Conservation (phyloP, 2,797 vertebrate genomes). For the Siniperca undulata region DNA sequence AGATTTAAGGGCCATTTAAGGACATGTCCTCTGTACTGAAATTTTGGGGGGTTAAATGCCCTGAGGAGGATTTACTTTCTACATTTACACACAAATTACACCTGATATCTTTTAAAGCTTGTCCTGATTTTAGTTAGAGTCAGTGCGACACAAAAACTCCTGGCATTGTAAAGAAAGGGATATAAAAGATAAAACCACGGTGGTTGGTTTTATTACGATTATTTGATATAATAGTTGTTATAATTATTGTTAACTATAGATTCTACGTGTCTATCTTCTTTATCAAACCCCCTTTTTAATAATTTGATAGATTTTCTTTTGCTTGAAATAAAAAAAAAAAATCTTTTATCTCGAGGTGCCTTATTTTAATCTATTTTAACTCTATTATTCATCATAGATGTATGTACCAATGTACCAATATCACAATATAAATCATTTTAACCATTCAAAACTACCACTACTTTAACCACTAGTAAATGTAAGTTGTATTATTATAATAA, state of each 20-base stretch:
- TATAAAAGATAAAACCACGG: too few relatives aligned
- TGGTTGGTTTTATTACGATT: background rate
- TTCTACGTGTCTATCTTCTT: background rate
- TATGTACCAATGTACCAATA: background rate
- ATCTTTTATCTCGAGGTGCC: background rate
- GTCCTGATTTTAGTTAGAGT: too few relatives aligned
- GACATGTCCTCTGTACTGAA: too few relatives aligned
- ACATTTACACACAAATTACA: background rate
- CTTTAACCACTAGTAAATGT: too few relatives aligned
- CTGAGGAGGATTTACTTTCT: background rate
- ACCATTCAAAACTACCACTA: background rate
- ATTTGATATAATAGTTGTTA: background rate
- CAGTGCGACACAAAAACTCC: too few relatives aligned
- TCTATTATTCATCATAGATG: background rate
- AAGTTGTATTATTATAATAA: background rate
- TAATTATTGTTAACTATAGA: background rate
- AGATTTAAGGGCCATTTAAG: background rate
- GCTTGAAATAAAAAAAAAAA: too few relatives aligned
- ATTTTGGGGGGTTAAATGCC: too few relatives aligned
- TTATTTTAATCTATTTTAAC: background rate
- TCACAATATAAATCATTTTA: background rate
- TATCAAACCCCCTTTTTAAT: background rate
- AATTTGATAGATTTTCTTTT: too few relatives aligned
- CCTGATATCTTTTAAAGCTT: background rate
- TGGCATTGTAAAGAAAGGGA: too few relatives aligned